Evolutionary conservation across 2,797 vertebrate genomes (phyloP), one percentile per base, ranked within the genome.

Genomic region (Poeciliopsis infans): DNA sequence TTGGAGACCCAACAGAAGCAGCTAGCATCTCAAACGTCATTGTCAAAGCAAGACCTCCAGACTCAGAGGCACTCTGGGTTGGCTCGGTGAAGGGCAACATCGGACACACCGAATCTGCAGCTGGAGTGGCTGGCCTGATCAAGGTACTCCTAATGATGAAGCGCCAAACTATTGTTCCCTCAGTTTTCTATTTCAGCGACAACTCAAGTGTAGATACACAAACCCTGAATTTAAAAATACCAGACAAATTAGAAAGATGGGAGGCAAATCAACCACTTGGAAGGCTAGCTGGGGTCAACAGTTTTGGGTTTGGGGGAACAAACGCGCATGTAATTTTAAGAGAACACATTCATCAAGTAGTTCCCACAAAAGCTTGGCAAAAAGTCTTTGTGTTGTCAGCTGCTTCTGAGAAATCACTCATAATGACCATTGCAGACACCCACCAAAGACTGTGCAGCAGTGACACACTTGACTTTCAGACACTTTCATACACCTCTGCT

Each of bases 71-170:
- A 36, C 92, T 97, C 69, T 79, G 86, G 79, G 94, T 97, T 0
- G 97, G 96, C 20, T 97, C 97, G 20, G 94, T 97, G 81, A 97
- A 97, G 92, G 83, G 96, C 61, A 97, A 97, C 82, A 96, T 97
- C 57, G 97, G 97, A 76, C 96, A 97, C 78, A 95, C 96, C 0
- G 97, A 97, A 86, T 97, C 97, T 39, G 96, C 96, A 25, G 96
- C 97, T 4, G 97, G 97, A 77, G 95, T 96, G 74, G 97, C 97
- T 0, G 96, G 93, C 49, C 92, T 98, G 49, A 97, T 98, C 83
- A 98, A 97, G 91, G 95, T 97, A 47, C 96, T 98, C 2, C 83
- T 98, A 20, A 98, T 98, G 97, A 97, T 97, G 96, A 95, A 96
- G 61, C 94, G 97, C 20, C 93, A 95, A 87, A 96, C 95, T 47